Conservation (phyloP, 2,113 vertebrate genomes). For the Nansenia antarctica region DNA sequence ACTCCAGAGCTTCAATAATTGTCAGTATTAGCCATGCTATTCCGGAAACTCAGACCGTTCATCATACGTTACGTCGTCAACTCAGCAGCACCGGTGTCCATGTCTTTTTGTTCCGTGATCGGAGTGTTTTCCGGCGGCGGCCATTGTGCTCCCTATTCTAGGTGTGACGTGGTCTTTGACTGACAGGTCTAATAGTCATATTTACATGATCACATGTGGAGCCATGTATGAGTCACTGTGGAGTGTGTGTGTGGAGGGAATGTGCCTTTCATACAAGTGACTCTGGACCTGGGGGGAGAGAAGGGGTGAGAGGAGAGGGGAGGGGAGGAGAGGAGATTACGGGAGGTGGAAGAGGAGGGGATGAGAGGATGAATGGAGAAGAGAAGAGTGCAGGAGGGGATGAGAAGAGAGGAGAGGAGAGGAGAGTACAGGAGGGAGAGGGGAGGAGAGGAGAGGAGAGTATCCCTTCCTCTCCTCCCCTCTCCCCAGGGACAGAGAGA, state of each 20-base stretch:
- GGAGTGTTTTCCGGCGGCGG: too few relatives aligned
- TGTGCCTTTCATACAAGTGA: constrained; percentile 41
- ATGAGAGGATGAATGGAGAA: background rate
- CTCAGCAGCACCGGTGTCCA: too few relatives aligned
- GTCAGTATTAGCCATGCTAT: constrained; percentile 13
- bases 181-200: constrained; percentile 5
- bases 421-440: background rate
- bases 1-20: constrained; percentile 31
- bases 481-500: too few relatives aligned
- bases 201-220: background rate
- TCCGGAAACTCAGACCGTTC: background rate
- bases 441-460: too few relatives aligned
- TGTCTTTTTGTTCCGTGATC: too few relatives aligned
- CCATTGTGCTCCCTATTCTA: background rate
- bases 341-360: constrained; percentile 34
- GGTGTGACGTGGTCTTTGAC: background rate
- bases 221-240: background rate
- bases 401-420: constrained; percentile 34
- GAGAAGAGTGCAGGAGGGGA: too few relatives aligned
- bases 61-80: too few relatives aligned
- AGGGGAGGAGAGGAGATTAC: too few relatives aligned
- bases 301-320: constrained; percentile 11
- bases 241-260: constrained; percentile 42
- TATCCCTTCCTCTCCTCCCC: too few relatives aligned
- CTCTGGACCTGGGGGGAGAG: constrained; percentile 26